These are phyloP conservation scores for Diuraphis noxia DNA, from an alignment of 1,140 invertebrate species.

Conservation along the genomic window DNA sequence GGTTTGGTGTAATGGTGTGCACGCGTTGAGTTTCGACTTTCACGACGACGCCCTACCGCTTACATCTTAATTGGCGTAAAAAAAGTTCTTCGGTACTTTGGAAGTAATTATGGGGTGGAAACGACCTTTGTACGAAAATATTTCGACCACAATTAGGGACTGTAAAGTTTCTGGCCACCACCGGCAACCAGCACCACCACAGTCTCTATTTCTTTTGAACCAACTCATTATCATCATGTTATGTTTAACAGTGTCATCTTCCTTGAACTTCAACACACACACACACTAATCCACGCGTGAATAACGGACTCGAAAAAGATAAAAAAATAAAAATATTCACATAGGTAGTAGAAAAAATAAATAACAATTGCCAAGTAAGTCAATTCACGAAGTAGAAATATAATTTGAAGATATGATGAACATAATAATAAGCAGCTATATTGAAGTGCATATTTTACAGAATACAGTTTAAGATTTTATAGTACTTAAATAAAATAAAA, in stretches of 20 bases:
- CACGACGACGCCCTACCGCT: not conserved
- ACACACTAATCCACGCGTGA: too few species aligned
- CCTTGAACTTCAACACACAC: not conserved
- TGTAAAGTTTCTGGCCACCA: not conserved
- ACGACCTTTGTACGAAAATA: constrained; percentile 2
- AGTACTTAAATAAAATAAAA: not conserved
- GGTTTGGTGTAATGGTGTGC: not conserved
- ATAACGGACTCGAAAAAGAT: not conserved
- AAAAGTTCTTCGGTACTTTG: constrained; percentile 1
- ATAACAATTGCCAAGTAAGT: not conserved
- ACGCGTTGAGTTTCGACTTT: not conserved
- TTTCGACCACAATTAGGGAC: constrained; percentile 31
- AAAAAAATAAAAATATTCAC: not conserved
- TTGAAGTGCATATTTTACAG: not conserved
- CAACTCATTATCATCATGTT: not conserved
- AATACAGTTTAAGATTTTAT: not conserved
- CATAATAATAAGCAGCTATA: too few species aligned
- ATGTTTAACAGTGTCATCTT: not conserved
- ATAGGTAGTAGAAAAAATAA: not conserved
- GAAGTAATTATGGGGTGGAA: not conserved
- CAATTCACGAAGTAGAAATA: not conserved
- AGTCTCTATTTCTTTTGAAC: not conserved
- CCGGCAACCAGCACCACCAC: not conserved
- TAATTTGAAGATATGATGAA: not conserved
- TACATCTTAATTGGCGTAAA: constrained; percentile 3